phyloP scores from a whole-genome alignment of 1,140 invertebrate genomes.

The Atopsyche davidsoni region DNA sequence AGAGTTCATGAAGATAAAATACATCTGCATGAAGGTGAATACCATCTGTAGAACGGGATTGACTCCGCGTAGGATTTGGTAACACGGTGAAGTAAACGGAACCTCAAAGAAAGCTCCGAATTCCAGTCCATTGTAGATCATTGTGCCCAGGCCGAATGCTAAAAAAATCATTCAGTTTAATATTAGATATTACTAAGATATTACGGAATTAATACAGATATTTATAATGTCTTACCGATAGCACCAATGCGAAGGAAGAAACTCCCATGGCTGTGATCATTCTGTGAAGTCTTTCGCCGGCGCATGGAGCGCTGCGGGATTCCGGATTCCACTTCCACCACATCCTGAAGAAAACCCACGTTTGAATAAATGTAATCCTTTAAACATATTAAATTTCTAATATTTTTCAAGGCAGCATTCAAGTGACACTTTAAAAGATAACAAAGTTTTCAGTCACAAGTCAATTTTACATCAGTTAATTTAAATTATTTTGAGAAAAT shows the following conservation, averaged over 20 bases:
- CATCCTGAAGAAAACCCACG: constrained; percentile 48
- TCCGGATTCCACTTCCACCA: constrained; percentile 64
- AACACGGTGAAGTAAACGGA: constrained; percentile 80
- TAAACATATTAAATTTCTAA: not conserved
- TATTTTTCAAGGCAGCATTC: constrained; percentile 1
- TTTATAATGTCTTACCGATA: constrained; percentile 63
- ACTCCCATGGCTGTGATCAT: constrained; percentile 88
- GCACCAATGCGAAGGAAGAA: constrained; percentile 94
- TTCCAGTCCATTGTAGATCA: constrained; percentile 95
- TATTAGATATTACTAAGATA: not conserved
- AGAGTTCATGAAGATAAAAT: constrained; percentile 98
- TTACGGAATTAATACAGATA: not conserved
- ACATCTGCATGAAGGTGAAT: constrained; percentile 98
- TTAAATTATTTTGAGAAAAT: no score
- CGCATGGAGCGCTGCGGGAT: constrained; percentile 59
- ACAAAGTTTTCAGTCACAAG: no score
- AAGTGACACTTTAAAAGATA: no score
- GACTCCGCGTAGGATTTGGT: constrained; percentile 82
- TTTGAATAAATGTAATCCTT: not conserved
- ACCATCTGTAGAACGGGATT: constrained; percentile 91
- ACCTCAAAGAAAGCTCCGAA: constrained; percentile 92
- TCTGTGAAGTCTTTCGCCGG: constrained; percentile 86
- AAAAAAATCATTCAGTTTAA: constrained; percentile 36
- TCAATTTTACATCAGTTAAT: no score
- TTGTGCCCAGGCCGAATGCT: constrained; percentile 94